Conservation (phyloP, 1,140 invertebrate genomes). For the Asbolus verrucosus region DNA sequence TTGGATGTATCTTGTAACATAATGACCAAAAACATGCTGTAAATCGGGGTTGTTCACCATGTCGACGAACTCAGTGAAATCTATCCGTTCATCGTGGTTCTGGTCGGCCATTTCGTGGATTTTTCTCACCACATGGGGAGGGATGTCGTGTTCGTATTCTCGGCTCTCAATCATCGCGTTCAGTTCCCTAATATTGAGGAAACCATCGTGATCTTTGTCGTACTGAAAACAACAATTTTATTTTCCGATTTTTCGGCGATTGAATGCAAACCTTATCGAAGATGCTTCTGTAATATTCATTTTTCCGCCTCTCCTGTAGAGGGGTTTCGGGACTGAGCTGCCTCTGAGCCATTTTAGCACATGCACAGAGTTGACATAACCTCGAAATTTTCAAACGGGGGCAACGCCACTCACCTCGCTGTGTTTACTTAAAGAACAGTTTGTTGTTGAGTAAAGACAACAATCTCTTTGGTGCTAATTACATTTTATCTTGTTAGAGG, state of each 20-base stretch:
- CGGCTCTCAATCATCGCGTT: conserved; percentile 73
- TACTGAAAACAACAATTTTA: conserved; percentile 69
- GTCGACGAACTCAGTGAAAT: conserved; percentile 82
- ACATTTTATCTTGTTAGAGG: background rate
- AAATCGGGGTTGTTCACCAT: conserved; percentile 78
- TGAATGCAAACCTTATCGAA: conserved; percentile 28
- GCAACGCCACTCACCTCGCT: too few relatives aligned
- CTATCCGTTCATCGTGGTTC: conserved; percentile 79
- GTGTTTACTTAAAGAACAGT: too few relatives aligned
- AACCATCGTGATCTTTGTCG: conserved; percentile 79
- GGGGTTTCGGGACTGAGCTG: conserved; percentile 7
- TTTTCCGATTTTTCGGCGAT: background rate
- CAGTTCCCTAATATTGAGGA: conserved; percentile 77
- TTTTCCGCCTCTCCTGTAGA: conserved; percentile 14
- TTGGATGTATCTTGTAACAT: conserved; percentile 58
- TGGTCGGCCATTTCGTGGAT: conserved; percentile 79
- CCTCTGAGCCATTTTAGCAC: background rate
- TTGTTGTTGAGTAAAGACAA: too few relatives aligned
- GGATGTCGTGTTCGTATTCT: conserved; percentile 77
- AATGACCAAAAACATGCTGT: conserved; percentile 70
- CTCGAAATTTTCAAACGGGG: background rate
- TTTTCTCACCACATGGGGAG: conserved; percentile 75
- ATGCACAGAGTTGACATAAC: too few relatives aligned
- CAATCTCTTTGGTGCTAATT: background rate
- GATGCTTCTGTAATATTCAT: conserved; percentile 33